Evolutionary conservation across 2,797 vertebrate genomes (phyloP).

Genomic region (Urocyon cinereoargenteus): DNA sequence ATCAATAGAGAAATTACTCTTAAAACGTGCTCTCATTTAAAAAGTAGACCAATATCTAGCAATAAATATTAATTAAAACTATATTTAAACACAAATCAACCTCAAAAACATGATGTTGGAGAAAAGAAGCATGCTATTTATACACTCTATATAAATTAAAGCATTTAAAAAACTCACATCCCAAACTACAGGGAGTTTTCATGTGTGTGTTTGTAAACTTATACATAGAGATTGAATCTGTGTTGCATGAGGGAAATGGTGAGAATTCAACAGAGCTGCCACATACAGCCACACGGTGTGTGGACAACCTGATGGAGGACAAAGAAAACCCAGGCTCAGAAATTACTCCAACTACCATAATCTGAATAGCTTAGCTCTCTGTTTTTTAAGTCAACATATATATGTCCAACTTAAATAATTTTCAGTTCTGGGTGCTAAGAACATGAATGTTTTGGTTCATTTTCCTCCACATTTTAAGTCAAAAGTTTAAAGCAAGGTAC

Average conservation of each 20-base stretch:
- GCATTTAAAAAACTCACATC: neutral
- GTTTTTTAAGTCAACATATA: neutral
- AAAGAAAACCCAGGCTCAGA: neutral
- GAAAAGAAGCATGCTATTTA: neutral
- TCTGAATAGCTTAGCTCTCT: neutral
- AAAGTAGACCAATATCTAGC: neutral
- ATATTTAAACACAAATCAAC: slow-evolving; percentile 8
- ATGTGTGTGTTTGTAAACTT: neutral
- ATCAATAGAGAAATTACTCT: neutral
- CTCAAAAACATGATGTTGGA: neutral
- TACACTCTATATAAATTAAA: neutral
- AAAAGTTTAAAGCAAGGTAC: neutral
- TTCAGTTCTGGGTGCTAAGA: neutral
- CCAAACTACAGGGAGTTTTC: neutral
- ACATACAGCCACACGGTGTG: neutral
- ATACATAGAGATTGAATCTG: neutral
- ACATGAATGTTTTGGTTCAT: neutral
- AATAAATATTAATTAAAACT: neutral
- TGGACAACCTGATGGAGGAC: fast-evolving
- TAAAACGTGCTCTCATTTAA: neutral
- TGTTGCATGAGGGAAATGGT: neutral
- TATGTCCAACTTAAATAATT: neutral
- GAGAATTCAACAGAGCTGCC: neutral
- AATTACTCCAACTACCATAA: neutral
- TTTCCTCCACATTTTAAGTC: neutral